phyloP scores from a whole-genome alignment of 2,113 vertebrate species.

The Eubucco bourcierii region DNA sequence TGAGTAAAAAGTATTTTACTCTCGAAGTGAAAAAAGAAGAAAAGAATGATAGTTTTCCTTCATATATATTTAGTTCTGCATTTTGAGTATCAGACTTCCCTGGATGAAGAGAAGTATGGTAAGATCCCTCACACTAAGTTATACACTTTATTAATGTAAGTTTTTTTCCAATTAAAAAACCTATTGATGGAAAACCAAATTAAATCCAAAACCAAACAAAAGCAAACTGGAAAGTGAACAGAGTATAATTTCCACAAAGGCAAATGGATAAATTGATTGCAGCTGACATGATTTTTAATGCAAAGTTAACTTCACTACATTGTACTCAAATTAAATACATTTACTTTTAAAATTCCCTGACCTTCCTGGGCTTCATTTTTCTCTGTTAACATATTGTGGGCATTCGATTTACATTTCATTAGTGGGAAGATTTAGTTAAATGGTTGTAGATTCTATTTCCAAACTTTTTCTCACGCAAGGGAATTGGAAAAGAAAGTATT shows the following conservation, averaged over 20 bases:
- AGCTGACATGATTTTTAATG: background rate
- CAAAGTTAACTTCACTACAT: background rate
- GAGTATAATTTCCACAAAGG: background rate
- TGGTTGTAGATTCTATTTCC: background rate
- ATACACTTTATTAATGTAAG: background rate
- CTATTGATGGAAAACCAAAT: background rate
- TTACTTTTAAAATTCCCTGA: constrained; percentile 1
- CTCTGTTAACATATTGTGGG: background rate
- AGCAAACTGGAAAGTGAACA: background rate
- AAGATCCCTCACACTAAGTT: background rate
- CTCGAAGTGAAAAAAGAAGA: background rate
- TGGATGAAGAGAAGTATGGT: background rate
- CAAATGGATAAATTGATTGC: background rate
- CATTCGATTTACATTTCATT: constrained; percentile 25
- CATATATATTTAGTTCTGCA: background rate
- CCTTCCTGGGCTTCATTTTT: constrained; percentile 6
- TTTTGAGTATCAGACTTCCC: background rate
- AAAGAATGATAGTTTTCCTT: background rate
- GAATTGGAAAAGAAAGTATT: background rate
- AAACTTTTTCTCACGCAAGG: background rate
- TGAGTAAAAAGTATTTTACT: background rate
- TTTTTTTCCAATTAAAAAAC: background rate
- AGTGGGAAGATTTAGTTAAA: background rate
- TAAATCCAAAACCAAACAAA: too few relatives aligned
- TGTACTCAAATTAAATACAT: background rate